Conservation (phyloP, 2,797 vertebrate species). For the Acrossocheilus wenchowensis region DNA sequence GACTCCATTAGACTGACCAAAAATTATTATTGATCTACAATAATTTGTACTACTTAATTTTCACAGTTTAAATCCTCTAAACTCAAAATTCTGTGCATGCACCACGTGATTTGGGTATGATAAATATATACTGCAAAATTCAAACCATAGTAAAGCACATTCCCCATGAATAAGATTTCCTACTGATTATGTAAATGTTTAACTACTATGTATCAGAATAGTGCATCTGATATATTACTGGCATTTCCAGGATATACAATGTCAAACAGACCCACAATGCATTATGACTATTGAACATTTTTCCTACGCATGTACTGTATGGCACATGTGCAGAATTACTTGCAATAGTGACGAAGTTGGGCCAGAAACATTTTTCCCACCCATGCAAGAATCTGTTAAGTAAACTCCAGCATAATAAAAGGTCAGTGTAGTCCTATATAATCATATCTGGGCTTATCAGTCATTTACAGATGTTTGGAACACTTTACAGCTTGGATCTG, state of each 20-base stretch:
- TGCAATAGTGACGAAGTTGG: background rate
- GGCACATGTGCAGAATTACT: background rate
- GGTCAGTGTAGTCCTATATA: background rate
- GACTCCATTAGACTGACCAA: background rate
- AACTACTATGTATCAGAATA: background rate
- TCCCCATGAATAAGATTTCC: background rate
- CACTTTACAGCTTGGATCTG: constrained; percentile 22
- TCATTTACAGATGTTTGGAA: constrained; percentile 41
- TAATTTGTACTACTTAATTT: background rate
- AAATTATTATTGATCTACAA: background rate
- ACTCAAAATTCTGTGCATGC: background rate
- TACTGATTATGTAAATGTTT: constrained; percentile 1
- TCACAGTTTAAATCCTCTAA: background rate
- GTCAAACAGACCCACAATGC: constrained; percentile 2
- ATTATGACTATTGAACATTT: constrained; percentile 6
- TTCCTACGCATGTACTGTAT: background rate
- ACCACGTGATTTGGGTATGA: background rate
- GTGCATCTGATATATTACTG: background rate
- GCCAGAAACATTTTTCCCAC: constrained; percentile 7
- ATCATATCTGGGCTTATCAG: constrained; percentile 23
- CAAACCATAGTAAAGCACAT: background rate
- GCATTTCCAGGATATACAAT: background rate
- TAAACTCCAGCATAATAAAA: constrained; percentile 32
- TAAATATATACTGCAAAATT: background rate
- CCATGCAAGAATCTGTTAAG: constrained; percentile 26